A percentile compares a stretch with the other conserved stretches of the same genome.
Evolutionary conservation across 2,888 invertebrate species (phyloP).

Genomic region (Ornithoptera priamus): DNA sequence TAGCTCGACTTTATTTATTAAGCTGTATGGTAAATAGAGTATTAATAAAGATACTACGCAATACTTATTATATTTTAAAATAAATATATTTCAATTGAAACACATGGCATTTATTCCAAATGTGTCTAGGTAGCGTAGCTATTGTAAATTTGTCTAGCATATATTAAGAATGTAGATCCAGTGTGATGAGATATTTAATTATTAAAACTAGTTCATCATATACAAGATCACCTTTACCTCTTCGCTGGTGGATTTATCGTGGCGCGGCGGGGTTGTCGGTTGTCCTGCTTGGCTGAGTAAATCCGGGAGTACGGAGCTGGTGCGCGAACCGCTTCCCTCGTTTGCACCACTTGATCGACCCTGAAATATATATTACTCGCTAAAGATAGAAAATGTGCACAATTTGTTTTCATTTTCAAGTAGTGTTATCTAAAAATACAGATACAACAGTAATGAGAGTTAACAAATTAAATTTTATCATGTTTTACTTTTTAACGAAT

Average conservation of each 20-base stretch:
- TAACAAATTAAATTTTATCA: neutral
- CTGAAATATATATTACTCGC: constrained; percentile 42
- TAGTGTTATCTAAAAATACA: neutral
- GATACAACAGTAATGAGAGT: neutral
- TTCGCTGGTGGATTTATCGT: constrained; percentile 96
- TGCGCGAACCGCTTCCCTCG: constrained; percentile 86
- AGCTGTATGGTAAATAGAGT: constrained; percentile 22
- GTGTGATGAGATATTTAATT: constrained; percentile 12
- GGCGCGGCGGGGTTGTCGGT: constrained; percentile 91
- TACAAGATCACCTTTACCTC: constrained; percentile 87
- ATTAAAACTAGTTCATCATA: constrained; percentile 3
- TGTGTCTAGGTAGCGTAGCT: constrained; percentile 17
- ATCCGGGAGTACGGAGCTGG: constrained; percentile 96
- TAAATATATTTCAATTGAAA: constrained; percentile 16
- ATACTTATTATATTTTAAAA: constrained; percentile 15
- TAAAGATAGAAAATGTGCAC: neutral
- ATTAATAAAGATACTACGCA: constrained; percentile 18
- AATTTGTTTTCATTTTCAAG: neutral
- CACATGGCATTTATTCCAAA: constrained; percentile 18
- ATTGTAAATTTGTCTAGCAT: constrained; percentile 19
- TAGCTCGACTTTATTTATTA: constrained; percentile 26
- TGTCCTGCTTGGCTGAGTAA: constrained; percentile 93
- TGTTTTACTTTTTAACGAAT: no score
- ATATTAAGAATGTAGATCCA: constrained; percentile 4
- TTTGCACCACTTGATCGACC: constrained; percentile 71